Evolutionary conservation across 2,113 vertebrate genomes (phyloP).

Genomic region (Gallinago media): DNA sequence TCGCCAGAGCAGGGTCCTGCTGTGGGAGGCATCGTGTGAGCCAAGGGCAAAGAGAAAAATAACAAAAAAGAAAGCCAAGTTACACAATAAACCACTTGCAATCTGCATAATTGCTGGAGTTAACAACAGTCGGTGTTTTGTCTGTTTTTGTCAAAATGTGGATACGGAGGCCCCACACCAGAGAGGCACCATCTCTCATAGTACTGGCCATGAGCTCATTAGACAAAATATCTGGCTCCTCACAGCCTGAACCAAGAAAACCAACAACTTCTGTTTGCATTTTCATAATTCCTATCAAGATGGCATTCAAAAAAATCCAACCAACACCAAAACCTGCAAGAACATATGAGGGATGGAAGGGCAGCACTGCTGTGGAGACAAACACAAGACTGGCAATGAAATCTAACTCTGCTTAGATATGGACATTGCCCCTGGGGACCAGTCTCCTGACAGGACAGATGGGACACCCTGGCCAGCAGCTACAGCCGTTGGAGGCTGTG

Average conservation of each 20-base stretch:
- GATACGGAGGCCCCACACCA: neutral
- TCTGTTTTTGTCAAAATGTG: neutral
- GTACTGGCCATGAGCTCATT: neutral
- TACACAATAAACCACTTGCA: neutral
- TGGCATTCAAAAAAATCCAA: neutral
- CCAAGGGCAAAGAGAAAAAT: neutral
- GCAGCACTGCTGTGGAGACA: neutral
- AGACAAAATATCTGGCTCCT: neutral
- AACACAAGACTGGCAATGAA: neutral
- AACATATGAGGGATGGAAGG: neutral
- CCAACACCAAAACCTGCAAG: neutral
- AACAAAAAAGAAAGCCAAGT: neutral
- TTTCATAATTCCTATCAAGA: neutral
- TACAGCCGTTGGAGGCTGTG: neutral
- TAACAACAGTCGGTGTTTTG: neutral
- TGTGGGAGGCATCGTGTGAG: neutral
- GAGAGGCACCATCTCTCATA: neutral
- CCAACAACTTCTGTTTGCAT: neutral
- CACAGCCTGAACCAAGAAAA: neutral
- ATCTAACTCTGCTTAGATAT: neutral
- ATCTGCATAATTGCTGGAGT: neutral
- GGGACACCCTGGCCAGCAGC: neutral
- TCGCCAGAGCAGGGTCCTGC: neutral
- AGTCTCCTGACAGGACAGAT: neutral
- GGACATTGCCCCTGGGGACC: fast-evolving